Base-by-base conservation (phyloP, 35 echinoderm and acorn worm species). In the Patiria miniata region DNA sequence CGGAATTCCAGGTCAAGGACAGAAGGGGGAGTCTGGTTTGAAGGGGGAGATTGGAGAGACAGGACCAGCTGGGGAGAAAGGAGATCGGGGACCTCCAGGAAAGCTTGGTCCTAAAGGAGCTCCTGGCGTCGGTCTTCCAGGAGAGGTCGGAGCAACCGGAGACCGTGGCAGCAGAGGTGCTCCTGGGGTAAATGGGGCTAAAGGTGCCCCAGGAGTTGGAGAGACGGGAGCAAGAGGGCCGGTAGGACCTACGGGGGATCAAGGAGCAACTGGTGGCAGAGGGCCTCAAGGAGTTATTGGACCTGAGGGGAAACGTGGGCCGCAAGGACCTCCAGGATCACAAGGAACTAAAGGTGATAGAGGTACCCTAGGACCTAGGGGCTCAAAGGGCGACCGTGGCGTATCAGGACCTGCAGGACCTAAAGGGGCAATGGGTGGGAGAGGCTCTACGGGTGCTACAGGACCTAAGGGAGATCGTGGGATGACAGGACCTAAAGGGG, bases 241-340 rank as follows among this genome's bases (percentile, higher is more conserved):
- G 22, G 60, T 0, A 58, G 82, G 82, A 61, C 16, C 36, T 36
- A n/a, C 23, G 16, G 82, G 82, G 0, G 0, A 19, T 37, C 26
- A 5, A 15, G 82, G 82, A n/a, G 10, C 30, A 61, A 17, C 52
- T 60, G 82, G 82, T 16, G 32, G 38, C 12, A 84, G 36, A 84
- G 82, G 78, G 26, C 36, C 15, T 19, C 36, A 39, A 40, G 78
- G 82, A 58, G 29, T 37, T 0, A 15, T 38, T 36, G 82, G 82
- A 36, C 0, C 15, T 14, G 2, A 36, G 36, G 82, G 82, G 36
- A 2, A 22, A 57, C 40, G 44, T 21, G 81, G 81, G 7, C 52
- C 54, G n/a, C 22, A 19, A 8, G 81, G 81, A 83, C 28, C 81
- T 54, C 17, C 21, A 26, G 81, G 81, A 7, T 1, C 52, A 30